Percentiles rank a stretch among this genome's conserved stretches.
Conservation (phyloP, 2,113 vertebrate species). For the Rattus norvegicus region DNA sequence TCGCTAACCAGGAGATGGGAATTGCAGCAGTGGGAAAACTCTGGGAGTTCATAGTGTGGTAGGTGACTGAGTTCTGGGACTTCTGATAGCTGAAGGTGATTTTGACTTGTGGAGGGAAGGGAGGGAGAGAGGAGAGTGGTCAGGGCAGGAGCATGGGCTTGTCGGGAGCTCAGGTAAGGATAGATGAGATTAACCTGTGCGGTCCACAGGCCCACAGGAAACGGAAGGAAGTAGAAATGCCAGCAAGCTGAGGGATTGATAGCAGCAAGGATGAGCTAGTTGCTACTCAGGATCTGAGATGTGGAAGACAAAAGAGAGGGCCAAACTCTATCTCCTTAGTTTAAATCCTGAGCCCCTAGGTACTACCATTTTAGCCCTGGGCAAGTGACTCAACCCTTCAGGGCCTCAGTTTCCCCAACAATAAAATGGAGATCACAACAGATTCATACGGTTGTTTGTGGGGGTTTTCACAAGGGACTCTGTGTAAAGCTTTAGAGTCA, state of each 20-base stretch:
- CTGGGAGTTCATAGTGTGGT: background rate
- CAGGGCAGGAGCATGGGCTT: background rate
- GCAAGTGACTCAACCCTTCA: background rate
- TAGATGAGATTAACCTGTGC: background rate
- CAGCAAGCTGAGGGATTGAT: background rate
- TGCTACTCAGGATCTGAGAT: background rate
- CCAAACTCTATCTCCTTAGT: background rate
- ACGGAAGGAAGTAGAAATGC: background rate
- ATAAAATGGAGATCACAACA: background rate
- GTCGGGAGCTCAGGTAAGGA: background rate
- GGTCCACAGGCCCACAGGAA: background rate
- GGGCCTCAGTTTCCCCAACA: conserved; percentile 8
- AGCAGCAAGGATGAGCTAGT: background rate
- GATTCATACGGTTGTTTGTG: background rate
- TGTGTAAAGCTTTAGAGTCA: background rate
- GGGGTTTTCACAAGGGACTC: background rate
- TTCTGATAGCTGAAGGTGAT: background rate
- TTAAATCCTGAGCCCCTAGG: background rate
- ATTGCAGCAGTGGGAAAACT: background rate
- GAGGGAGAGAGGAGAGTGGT: background rate
- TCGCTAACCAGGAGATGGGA: background rate
- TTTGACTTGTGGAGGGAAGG: background rate
- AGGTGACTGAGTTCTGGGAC: background rate
- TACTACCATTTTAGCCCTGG: background rate
- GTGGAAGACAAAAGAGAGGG: background rate